phyloP scores from a whole-genome alignment of 2,888 invertebrate species.

The Neoitamus cyanurus region DNA sequence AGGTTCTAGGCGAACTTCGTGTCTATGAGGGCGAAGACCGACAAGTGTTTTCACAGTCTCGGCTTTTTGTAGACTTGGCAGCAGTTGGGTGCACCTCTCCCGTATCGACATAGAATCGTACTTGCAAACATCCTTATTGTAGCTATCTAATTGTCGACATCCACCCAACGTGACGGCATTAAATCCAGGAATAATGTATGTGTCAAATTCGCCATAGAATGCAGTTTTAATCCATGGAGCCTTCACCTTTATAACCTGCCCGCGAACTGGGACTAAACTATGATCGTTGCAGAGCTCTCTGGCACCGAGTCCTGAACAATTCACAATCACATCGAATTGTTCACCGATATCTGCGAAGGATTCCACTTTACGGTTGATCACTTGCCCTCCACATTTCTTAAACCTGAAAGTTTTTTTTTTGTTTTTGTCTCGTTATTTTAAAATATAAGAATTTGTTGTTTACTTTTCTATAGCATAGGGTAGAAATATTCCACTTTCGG shows the following conservation, averaged over 20 bases:
- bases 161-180: constrained; percentile 86
- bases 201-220: constrained; percentile 86
- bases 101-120: constrained; percentile 82
- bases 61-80: constrained; percentile 76
- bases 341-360: constrained; percentile 70
- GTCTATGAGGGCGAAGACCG: constrained; percentile 86
- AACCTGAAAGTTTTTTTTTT: constrained; percentile 67
- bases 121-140: constrained; percentile 73
- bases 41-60: constrained; percentile 75
- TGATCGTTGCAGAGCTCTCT: constrained; percentile 79
- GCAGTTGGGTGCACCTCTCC: constrained; percentile 79
- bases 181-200: constrained; percentile 85
- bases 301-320: constrained; percentile 89
- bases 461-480: constrained; percentile 82
- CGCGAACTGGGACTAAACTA: constrained; percentile 81
- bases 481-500: constrained; percentile 78
- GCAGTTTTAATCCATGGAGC: constrained; percentile 93
- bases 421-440: not conserved
- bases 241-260: constrained; percentile 82
- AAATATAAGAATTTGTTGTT: constrained; percentile 52
- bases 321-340: constrained; percentile 79
- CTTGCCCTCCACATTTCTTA: constrained; percentile 71
- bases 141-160: constrained; percentile 84
- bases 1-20: constrained; percentile 77
- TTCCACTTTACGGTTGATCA: constrained; percentile 70